Evolutionary conservation across 2,888 invertebrate species (phyloP), one percentile per base, ranked within the genome.

Genomic region (Caenorhabditis auriculariae): DNA sequence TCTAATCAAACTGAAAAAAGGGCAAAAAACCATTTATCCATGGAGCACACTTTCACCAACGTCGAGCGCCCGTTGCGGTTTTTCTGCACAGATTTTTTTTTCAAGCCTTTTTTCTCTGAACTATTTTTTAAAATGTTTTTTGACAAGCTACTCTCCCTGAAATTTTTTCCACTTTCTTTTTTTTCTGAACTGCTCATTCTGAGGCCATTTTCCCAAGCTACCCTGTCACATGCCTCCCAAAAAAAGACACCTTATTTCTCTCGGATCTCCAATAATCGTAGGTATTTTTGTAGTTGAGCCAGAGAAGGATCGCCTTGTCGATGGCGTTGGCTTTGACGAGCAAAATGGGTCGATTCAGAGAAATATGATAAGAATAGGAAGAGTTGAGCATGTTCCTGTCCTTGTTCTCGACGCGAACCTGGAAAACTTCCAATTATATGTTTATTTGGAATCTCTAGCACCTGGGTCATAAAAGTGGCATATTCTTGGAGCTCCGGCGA

Each of bases 191-290:
- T n/a, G n/a, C n/a, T n/a, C n/a, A n/a, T n/a, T n/a, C n/a, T n/a
- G n/a, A n/a, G n/a, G n/a, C n/a, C n/a, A n/a, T n/a, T n/a, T n/a
- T n/a, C n/a, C n/a, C n/a, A n/a, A n/a, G n/a, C n/a, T n/a, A n/a
- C n/a, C n/a, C n/a, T n/a, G n/a, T n/a, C n/a, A n/a, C n/a, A n/a
- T n/a, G n/a, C n/a, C n/a, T n/a, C n/a, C n/a, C n/a, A n/a, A n/a
- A n/a, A n/a, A 32, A 32, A 32, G 48, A 49, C 6, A 62, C 62
- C 27, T 62, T 57, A 12, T 62, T 58, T 29, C 60, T 24, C 50
- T 96, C 95, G 83, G 94, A 94, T 73, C 91, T 92, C 96, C 96
- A 98, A 84, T 95, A 96, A 82, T 98, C 95, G 82, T 96, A 96
- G 0, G 96, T 95, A 83, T 95, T 96, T 85, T 95, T 95, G 82